A percentile compares a stretch with the other conserved stretches of the same genome.
phyloP scores from a whole-genome alignment of 2,888 invertebrate species.

The Microplitis deprimator region DNA sequence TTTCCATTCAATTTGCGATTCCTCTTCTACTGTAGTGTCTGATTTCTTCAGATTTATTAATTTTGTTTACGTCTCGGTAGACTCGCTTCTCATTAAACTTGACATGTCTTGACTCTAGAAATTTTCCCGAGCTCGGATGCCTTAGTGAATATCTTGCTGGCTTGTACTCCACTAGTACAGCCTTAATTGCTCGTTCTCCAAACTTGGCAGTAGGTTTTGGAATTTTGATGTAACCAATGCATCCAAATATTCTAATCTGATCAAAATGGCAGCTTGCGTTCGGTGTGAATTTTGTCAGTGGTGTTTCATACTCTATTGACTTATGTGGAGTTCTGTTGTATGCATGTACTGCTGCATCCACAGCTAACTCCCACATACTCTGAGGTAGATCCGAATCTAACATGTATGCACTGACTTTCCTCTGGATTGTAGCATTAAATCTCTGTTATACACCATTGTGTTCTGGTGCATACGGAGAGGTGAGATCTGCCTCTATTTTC shows the following conservation, averaged over 20 bases:
- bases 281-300: slow-evolving; percentile 38
- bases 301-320: slow-evolving; percentile 41
- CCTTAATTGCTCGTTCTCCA: slow-evolving; percentile 24
- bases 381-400: slow-evolving; percentile 44
- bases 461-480: slow-evolving; percentile 41
- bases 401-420: slow-evolving; percentile 43
- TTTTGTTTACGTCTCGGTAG: slow-evolving; percentile 39
- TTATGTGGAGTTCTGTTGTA: slow-evolving; percentile 45
- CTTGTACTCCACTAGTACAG: slow-evolving; percentile 42
- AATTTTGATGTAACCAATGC: slow-evolving; percentile 46
- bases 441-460: slow-evolving; percentile 46
- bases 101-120: slow-evolving; percentile 43
- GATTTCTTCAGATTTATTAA: slow-evolving; percentile 19
- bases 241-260: slow-evolving; percentile 44
- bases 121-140: slow-evolving; percentile 45
- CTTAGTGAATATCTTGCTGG: slow-evolving; percentile 38
- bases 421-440: slow-evolving; percentile 48
- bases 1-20: background rate
- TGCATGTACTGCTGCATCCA: slow-evolving; percentile 36
- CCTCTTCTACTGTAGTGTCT: background rate
- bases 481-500: slow-evolving; percentile 37
- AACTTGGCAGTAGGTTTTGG: slow-evolving; percentile 44
- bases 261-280: slow-evolving; percentile 42
- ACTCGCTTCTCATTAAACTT: slow-evolving; percentile 46
- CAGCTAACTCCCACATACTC: slow-evolving; percentile 52